A percentile compares a stretch with the other conserved stretches of the same genome.
These are phyloP conservation scores for Philotrypesis tridentata DNA, from an alignment of 1,140 invertebrate species.

Conservation along the genomic window DNA sequence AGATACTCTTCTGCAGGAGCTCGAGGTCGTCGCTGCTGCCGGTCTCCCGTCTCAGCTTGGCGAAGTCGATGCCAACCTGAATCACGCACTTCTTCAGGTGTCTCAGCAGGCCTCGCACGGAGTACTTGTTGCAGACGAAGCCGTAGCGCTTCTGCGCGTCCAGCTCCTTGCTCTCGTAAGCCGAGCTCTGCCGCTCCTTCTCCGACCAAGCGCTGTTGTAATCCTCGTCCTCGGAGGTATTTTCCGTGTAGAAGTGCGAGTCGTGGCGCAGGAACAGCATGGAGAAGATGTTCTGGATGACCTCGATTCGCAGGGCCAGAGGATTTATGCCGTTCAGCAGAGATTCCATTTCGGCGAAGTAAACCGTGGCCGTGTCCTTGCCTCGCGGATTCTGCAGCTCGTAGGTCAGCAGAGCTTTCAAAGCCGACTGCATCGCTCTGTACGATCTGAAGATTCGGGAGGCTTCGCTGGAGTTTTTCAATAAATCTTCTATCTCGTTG, in stretches of 20 bases:
- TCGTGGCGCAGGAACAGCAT: constrained; percentile 65
- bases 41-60: constrained; percentile 47
- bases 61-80: constrained; percentile 49
- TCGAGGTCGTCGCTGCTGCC: constrained; percentile 47
- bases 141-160: constrained; percentile 48
- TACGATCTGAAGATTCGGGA: constrained; percentile 59
- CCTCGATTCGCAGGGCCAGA: constrained; percentile 57
- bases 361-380: constrained; percentile 41
- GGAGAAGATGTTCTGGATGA: constrained; percentile 65
- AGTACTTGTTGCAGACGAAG: constrained; percentile 65
- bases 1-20: constrained; percentile 52
- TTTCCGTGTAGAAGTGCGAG: constrained; percentile 55
- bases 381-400: constrained; percentile 53
- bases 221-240: constrained; percentile 55
- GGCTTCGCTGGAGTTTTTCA: constrained; percentile 52
- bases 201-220: constrained; percentile 28
- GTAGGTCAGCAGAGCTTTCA: constrained; percentile 61
- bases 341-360: constrained; percentile 55
- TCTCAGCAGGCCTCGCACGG: constrained; percentile 57
- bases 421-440: constrained; percentile 55
- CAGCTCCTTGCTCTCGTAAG: constrained; percentile 37
- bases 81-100: constrained; percentile 55
- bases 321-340: constrained; percentile 56
- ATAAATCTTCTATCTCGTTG: constrained; percentile 54
- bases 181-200: constrained; percentile 29